A percentile compares a stretch with the other conserved stretches of the same genome.
Conservation (phyloP, 2,888 invertebrate genomes). For the Drosophila mercatorum region DNA sequence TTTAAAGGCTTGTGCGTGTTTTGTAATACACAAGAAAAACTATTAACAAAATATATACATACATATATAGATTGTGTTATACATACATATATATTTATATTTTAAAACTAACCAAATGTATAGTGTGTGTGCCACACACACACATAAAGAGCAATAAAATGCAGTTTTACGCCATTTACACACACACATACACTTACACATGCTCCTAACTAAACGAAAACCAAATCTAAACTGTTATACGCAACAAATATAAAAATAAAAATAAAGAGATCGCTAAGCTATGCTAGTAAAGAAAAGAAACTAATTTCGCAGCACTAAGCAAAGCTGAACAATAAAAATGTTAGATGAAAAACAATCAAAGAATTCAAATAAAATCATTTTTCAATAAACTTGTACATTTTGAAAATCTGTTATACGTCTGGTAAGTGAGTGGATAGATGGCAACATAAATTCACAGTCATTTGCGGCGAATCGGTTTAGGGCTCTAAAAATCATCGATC, state of each 20-base stretch:
- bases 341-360: conserved; percentile 44
- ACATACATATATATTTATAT: conserved; percentile 16
- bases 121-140: conserved; percentile 27
- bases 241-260: conserved; percentile 40
- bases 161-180: conserved; percentile 52
- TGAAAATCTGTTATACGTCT: conserved; percentile 16
- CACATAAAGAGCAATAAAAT: conserved; percentile 44
- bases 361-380: conserved; percentile 44
- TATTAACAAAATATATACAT: conserved; percentile 22
- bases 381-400: conserved; percentile 42
- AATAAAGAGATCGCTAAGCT: conserved; percentile 21
- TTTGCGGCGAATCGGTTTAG: background rate
- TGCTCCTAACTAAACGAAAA: conserved; percentile 18
- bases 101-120: conserved; percentile 54
- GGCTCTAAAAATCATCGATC: conserved; percentile 66
- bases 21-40: conserved; percentile 53
- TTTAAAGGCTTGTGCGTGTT: conserved; percentile 71
- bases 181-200: conserved; percentile 23
- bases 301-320: conserved; percentile 28
- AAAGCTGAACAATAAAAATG: conserved; percentile 73
- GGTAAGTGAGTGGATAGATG: conserved; percentile 15
- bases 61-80: conserved; percentile 34
- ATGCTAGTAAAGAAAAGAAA: conserved; percentile 26
- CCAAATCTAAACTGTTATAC: conserved; percentile 59
- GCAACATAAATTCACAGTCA: background rate